Evolutionary conservation across 2,888 invertebrate species (phyloP).

Genomic region (Papilio protenor): DNA sequence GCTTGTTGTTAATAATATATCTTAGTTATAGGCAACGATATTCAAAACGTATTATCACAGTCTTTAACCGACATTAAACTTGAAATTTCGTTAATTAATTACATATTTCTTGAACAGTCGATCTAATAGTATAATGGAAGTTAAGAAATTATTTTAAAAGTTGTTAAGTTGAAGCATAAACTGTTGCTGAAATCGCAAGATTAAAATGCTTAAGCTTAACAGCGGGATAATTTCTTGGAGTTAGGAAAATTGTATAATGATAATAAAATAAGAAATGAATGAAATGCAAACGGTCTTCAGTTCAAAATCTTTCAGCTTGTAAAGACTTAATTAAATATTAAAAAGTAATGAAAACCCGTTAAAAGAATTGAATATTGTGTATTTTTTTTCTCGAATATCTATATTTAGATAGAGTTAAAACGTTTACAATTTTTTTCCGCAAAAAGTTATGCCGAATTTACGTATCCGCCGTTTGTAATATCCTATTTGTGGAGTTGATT

Average conservation of each 20-base stretch:
- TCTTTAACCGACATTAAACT: too few species aligned
- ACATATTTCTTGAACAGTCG: background rate
- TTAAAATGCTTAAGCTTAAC: conserved; percentile 13
- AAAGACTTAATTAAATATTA: background rate
- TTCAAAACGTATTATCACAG: too few species aligned
- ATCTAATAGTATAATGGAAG: background rate
- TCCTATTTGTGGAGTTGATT: conserved; percentile 5
- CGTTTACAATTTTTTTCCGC: background rate
- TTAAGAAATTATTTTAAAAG: conserved; percentile 23
- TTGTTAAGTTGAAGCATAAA: conserved; percentile 16
- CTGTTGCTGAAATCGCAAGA: conserved; percentile 26
- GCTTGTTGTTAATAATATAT: too few species aligned
- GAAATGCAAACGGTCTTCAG: background rate
- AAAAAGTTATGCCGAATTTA: background rate
- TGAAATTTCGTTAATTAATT: background rate
- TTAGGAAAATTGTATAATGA: background rate
- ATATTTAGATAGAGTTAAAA: background rate
- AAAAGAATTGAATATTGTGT: background rate
- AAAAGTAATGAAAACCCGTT: background rate
- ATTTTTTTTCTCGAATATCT: background rate
- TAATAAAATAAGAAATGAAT: conserved; percentile 5
- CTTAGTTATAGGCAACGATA: too few species aligned
- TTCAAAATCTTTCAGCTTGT: background rate
- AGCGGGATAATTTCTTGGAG: conserved; percentile 1
- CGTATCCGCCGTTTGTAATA: background rate